Evolutionary conservation across 1,140 invertebrate species (phyloP).

Genomic region (Temnothorax curvispinosus): DNA sequence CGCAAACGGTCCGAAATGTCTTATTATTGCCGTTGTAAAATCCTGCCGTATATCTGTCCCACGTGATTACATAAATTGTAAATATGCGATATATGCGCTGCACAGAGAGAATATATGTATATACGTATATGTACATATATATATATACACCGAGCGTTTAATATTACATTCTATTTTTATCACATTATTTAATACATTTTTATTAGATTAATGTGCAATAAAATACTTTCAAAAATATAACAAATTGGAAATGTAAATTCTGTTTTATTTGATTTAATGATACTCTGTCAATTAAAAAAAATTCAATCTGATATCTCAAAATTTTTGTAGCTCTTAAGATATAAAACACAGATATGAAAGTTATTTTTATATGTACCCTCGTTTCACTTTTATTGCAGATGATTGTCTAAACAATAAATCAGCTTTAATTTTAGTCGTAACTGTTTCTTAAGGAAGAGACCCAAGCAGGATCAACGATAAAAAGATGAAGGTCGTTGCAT

Average conservation of each 20-base stretch:
- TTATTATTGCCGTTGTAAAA: constrained; percentile 15
- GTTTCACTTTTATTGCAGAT: constrained; percentile 78
- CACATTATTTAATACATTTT: not conserved
- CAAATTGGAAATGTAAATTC: constrained; percentile 15
- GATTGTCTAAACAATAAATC: constrained; percentile 75
- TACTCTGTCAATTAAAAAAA: too few species aligned
- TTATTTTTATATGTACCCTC: constrained; percentile 37
- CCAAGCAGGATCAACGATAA: constrained; percentile 52
- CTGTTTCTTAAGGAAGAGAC: constrained; percentile 48
- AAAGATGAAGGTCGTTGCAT: constrained; percentile 94
- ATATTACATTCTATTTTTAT: constrained; percentile 20
- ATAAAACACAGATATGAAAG: constrained; percentile 10
- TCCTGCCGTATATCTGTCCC: not conserved
- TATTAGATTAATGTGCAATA: constrained; percentile 14
- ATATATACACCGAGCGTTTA: constrained; percentile 3
- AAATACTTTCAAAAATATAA: not conserved
- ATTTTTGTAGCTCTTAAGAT: not conserved
- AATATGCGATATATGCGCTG: not conserved
- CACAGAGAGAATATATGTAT: not conserved
- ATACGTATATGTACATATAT: not conserved
- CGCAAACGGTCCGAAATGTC: not conserved
- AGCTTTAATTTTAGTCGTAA: constrained; percentile 65
- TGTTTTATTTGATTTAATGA: not conserved
- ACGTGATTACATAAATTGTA: constrained; percentile 33
- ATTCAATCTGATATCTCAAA: too few species aligned